Evolutionary conservation across 2,797 vertebrate genomes (phyloP).

Genomic region (Eremophila alpestris): DNA sequence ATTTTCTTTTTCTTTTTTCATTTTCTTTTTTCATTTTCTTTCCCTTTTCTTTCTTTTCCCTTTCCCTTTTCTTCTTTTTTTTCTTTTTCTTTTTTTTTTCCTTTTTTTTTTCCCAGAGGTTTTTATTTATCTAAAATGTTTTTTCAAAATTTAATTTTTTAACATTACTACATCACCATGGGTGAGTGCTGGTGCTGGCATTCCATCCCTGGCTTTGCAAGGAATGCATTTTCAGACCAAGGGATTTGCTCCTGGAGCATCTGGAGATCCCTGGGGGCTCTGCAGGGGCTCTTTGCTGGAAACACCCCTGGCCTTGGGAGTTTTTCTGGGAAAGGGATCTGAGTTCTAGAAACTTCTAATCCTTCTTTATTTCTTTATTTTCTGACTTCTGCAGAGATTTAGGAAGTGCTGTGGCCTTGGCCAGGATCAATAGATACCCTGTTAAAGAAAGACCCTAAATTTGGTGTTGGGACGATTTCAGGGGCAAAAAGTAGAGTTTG

Average conservation of each 20-base stretch:
- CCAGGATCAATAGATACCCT: background rate
- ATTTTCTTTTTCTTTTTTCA: too few relatives aligned
- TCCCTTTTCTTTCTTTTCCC: too few relatives aligned
- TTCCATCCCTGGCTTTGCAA: background rate
- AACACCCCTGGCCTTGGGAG: background rate
- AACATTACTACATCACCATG: fast-evolving
- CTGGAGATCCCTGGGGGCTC: fast-evolving
- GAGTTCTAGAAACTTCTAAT: background rate
- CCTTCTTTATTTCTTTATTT: background rate
- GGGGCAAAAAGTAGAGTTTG: background rate
- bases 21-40: too few relatives aligned
- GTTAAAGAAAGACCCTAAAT: background rate
- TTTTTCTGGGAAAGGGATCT: background rate
- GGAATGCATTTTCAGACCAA: background rate
- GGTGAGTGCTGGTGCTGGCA: fast-evolving
- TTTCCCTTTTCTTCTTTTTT: too few relatives aligned
- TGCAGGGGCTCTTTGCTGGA: background rate
- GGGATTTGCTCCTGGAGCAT: background rate
- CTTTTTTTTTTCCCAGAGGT: background rate
- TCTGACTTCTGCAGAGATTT: background rate
- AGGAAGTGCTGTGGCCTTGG: constrained; percentile 8
- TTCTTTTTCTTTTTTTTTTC: too few relatives aligned
- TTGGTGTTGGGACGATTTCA: background rate
- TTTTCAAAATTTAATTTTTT: background rate
- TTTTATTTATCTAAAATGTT: background rate